Evolutionary conservation across 2,113 vertebrate genomes (phyloP).

Genomic region (Polypterus bichir): DNA sequence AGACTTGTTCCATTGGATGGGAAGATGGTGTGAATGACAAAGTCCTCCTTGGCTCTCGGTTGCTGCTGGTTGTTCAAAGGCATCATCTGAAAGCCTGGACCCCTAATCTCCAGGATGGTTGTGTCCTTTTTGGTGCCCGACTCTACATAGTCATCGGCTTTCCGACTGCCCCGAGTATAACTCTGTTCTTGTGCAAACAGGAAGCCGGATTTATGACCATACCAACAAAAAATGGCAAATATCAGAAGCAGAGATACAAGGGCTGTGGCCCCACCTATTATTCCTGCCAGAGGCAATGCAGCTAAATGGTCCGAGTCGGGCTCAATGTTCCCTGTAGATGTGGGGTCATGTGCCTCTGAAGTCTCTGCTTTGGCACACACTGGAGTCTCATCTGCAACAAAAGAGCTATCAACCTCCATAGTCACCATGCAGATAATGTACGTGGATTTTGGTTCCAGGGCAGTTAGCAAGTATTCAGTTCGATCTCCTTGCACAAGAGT

Average conservation of each 20-base stretch:
- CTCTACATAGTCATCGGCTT: slow-evolving; percentile 75
- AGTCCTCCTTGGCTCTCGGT: slow-evolving; percentile 44
- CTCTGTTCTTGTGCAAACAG: slow-evolving; percentile 58
- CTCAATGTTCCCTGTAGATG: slow-evolving; percentile 50
- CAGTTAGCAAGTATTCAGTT: slow-evolving; percentile 72
- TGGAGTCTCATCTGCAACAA: slow-evolving; percentile 60
- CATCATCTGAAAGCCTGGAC: slow-evolving; percentile 78
- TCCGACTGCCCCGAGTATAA: slow-evolving; percentile 49
- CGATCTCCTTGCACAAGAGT: slow-evolving; percentile 77
- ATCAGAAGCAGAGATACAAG: slow-evolving; percentile 73
- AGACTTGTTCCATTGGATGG: slow-evolving; percentile 76
- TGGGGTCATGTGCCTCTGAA: slow-evolving; percentile 40
- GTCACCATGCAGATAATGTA: slow-evolving; percentile 86
- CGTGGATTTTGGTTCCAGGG: slow-evolving; percentile 70
- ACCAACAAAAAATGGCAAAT: slow-evolving; percentile 72
- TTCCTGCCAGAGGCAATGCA: slow-evolving; percentile 64
- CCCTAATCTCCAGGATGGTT: slow-evolving; percentile 75
- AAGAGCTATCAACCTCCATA: slow-evolving; percentile 42
- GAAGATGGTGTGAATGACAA: slow-evolving; percentile 65
- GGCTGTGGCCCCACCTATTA: slow-evolving; percentile 69
- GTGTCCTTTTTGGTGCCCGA: slow-evolving; percentile 88
- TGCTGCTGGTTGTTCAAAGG: slow-evolving; percentile 64
- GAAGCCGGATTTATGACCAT: slow-evolving; percentile 60
- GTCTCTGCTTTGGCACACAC: slow-evolving; percentile 84
- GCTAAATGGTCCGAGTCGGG: slow-evolving; percentile 45